These are phyloP conservation scores for Merluccius polli DNA, from an alignment of 2,797 vertebrate genomes.

Conservation along the genomic window DNA sequence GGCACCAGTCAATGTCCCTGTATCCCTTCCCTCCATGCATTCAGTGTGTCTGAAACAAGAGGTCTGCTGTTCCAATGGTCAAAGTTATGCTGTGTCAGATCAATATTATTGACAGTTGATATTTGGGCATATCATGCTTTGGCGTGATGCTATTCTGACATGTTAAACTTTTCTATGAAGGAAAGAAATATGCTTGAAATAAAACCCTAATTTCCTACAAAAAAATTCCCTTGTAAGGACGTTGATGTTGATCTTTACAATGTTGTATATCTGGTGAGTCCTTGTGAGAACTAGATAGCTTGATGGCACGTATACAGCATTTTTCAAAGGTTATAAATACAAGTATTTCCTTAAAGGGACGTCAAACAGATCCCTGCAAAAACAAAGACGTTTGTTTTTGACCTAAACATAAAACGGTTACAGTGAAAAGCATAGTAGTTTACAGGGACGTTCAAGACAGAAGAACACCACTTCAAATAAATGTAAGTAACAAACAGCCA, in stretches of 20 bases:
- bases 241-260: no score
- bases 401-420: background rate
- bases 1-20: constrained; percentile 12
- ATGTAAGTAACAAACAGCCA: no score
- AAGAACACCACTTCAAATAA: no score
- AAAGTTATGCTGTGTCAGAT: background rate
- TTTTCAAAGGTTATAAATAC: background rate
- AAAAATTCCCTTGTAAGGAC: background rate
- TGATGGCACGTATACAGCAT: background rate
- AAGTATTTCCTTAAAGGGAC: no score
- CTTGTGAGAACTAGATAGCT: background rate
- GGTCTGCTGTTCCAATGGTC: background rate
- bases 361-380: no score
- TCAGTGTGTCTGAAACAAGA: constrained; percentile 7
- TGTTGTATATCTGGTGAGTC: no score
- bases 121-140: background rate
- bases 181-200: background rate
- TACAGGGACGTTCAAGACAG: background rate
- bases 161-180: background rate
- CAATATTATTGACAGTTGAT: background rate
- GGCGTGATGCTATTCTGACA: background rate
- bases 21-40: background rate
- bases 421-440: background rate
- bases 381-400: no score
- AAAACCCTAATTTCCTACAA: background rate